Evolutionary conservation across 2,888 invertebrate species (phyloP).

Genomic region (Gasteruption jaculator): DNA sequence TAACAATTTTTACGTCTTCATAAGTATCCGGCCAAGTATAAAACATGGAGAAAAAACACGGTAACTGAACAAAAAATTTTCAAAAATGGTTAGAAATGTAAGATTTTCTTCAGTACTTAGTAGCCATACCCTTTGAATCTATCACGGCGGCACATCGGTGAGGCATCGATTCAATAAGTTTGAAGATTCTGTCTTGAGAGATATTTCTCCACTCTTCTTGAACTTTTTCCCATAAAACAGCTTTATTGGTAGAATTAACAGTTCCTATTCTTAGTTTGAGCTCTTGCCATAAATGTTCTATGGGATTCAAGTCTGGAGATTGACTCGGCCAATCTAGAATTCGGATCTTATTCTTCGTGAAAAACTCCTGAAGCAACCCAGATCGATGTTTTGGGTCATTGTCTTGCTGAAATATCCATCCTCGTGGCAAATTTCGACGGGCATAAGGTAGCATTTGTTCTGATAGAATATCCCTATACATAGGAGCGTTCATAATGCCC

Average conservation of each 20-base stretch:
- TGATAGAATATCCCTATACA: slow-evolving; percentile 17
- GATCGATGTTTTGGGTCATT: slow-evolving; percentile 14
- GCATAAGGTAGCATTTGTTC: slow-evolving; percentile 18
- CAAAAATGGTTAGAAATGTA: no score
- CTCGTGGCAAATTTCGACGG: slow-evolving; percentile 4
- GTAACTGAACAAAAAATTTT: no score
- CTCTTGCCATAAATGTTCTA: slow-evolving; percentile 17
- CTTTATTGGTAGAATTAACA: slow-evolving; percentile 12
- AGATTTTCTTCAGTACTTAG: slow-evolving; percentile 19
- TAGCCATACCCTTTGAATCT: slow-evolving; percentile 7
- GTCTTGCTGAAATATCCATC: slow-evolving; percentile 17
- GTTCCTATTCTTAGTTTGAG: slow-evolving; percentile 7
- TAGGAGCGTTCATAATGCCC: slow-evolving; percentile 13
- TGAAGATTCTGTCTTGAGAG: slow-evolving; percentile 7
- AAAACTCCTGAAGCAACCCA: slow-evolving; percentile 3
- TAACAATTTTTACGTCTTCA: no score
- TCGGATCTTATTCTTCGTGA: slow-evolving; percentile 8
- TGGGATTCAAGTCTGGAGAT: slow-evolving; percentile 16
- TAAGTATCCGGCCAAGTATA: no score
- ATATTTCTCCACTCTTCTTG: slow-evolving; percentile 15
- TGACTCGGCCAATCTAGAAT: slow-evolving; percentile 15
- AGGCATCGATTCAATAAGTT: slow-evolving; percentile 15
- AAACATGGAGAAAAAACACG: no score
- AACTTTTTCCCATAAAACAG: slow-evolving; percentile 13
- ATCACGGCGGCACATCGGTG: slow-evolving; percentile 14